Percentiles rank a stretch among this genome's conserved stretches.
Conservation (phyloP, 1,140 invertebrate genomes). For the Oryctes rhinoceros region DNA sequence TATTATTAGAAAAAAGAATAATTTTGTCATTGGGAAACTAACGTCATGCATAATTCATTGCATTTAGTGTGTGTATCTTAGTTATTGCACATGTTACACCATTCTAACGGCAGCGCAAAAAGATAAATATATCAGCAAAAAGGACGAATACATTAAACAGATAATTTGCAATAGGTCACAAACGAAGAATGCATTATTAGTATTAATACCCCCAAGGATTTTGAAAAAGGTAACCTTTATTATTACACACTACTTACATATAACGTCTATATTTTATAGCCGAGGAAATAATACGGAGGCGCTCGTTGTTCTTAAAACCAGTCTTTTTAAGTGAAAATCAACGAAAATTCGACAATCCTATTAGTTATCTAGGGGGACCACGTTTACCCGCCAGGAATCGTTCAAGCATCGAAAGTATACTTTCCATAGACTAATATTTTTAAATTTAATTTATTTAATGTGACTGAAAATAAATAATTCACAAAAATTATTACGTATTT, state of each 20-base stretch:
- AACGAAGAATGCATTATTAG: slow-evolving; percentile 8
- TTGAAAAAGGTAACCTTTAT: slow-evolving; percentile 12
- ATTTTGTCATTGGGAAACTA: neutral
- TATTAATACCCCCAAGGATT: neutral
- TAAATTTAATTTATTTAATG: slow-evolving; percentile 22
- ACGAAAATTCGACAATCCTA: slow-evolving; percentile 73
- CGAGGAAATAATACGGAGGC: slow-evolving; percentile 36
- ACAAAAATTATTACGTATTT: neutral
- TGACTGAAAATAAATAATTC: slow-evolving; percentile 12
- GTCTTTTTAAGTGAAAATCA: slow-evolving; percentile 65
- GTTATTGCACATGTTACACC: neutral
- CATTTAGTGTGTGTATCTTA: neutral
- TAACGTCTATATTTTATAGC: slow-evolving; percentile 39
- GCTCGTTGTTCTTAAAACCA: slow-evolving; percentile 54
- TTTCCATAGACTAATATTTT: slow-evolving; percentile 71
- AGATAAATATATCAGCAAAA: neutral
- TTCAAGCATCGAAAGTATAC: slow-evolving; percentile 73
- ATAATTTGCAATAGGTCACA: slow-evolving; percentile 21
- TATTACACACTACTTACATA: neutral
- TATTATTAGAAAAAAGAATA: neutral
- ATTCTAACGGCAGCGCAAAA: neutral
- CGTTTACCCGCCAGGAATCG: slow-evolving; percentile 65
- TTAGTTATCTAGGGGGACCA: slow-evolving; percentile 76
- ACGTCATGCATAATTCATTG: neutral
- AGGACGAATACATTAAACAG: neutral